Evolutionary conservation across 23 tunicate species (phyloP), one percentile per base, ranked within the genome.

Genomic region (Diplosoma virens): DNA sequence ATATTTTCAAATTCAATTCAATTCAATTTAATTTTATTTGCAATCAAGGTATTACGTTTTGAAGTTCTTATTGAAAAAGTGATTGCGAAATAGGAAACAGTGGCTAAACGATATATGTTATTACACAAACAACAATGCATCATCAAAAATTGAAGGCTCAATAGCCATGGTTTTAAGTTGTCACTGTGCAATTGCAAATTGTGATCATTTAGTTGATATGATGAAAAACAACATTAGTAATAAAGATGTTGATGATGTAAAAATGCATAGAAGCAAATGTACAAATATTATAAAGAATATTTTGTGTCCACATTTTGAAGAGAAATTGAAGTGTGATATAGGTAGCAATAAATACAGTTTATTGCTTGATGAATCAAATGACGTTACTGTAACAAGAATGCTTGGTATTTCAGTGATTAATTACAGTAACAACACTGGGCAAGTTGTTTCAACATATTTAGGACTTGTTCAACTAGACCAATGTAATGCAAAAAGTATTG

Each of bases 121-220:
- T n/a, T n/a, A 14, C 50, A 41, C 50, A 41, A 41, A 41, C 11
- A 41, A 41, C 50, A 41, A 41, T 41, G 50, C 50, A 41, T 41
- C 14, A 41, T 41, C 25, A 21, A 56, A n/a, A n/a, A n/a, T n/a
- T n/a, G n/a, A n/a, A 56, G 64, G 64, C 24, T 56, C 64, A 56
- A 56, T 56, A 16, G 64, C 22, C 22, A 18, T 56, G 64, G 16
- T 56, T 56, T 5, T 56, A 21, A 16, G 64, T 56, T 56, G 64
- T 56, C 64, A 56, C 25, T 56, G 21, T 56, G 64, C 64, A 16
- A 56, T 56, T 56, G 22, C 64, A 56, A 56, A 56, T 21, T 56
- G 64, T 56, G 64, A 56, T 6, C 64, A 56, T 21, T 56, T 56
- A 56, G 64, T 56, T n/a, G 64, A 56, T 56, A 21, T 56, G 64